phyloP scores from a whole-genome alignment of 2,797 vertebrate genomes.

The Phrynocephalus vlangalii region DNA sequence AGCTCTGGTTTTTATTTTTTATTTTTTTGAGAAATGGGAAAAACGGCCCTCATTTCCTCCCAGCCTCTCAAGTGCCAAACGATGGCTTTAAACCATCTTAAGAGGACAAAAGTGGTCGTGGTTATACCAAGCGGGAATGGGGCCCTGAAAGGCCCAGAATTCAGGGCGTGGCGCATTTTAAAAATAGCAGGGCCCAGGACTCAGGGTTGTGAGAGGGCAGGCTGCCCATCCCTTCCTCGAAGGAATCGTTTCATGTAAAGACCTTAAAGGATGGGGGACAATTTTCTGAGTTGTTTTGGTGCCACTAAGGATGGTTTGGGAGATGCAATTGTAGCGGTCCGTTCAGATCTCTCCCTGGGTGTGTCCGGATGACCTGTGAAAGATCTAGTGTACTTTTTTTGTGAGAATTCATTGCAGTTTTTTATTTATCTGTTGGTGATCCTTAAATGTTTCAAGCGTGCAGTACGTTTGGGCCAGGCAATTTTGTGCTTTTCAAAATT shows the following conservation, averaged over 20 bases:
- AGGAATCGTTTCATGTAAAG: constrained; percentile 65
- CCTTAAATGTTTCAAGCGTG: constrained; percentile 82
- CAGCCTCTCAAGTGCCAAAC: constrained; percentile 62
- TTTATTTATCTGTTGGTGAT: constrained; percentile 74
- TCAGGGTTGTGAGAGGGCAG: constrained; percentile 64
- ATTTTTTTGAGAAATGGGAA: constrained; percentile 52
- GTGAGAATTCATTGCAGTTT: constrained; percentile 73
- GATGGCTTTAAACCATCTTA: constrained; percentile 64
- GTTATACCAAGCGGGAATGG: constrained; percentile 76
- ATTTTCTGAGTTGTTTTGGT: constrained; percentile 45
- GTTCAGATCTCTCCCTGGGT: constrained; percentile 70
- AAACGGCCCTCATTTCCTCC: constrained; percentile 38
- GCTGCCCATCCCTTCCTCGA: constrained; percentile 67
- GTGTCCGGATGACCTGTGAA: constrained; percentile 66
- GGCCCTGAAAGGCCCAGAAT: constrained; percentile 68
- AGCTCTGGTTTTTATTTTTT: constrained; percentile 35
- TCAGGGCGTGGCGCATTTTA: constrained; percentile 39
- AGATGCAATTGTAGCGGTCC: constrained; percentile 71
- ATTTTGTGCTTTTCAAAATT: background rate
- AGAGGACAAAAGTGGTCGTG: constrained; percentile 67
- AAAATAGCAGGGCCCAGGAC: constrained; percentile 68
- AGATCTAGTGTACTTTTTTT: constrained; percentile 63
- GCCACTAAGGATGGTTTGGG: constrained; percentile 73
- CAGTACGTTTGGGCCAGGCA: constrained; percentile 73
- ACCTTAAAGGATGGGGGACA: constrained; percentile 61